Percentiles rank a stretch among this genome's conserved stretches.
phyloP scores from a whole-genome alignment of 2,888 invertebrate genomes.

The Cantharis flavilabris region DNA sequence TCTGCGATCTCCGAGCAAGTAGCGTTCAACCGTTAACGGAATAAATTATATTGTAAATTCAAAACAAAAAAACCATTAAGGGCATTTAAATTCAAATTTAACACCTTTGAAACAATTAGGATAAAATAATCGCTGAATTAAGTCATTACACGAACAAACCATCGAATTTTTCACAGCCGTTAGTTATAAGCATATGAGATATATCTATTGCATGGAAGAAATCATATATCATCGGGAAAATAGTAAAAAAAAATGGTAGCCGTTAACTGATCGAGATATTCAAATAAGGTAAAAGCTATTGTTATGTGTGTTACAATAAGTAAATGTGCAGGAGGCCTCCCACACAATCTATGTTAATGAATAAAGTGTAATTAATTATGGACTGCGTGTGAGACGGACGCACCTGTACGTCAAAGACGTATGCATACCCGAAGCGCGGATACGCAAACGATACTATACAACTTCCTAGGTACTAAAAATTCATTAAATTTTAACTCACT shows the following conservation, averaged over 20 bases:
- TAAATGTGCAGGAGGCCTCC: constrained; percentile 34
- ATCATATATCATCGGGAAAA: not conserved
- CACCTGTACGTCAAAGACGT: constrained; percentile 29
- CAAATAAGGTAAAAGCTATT: constrained; percentile 30
- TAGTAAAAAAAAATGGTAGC: constrained; percentile 21
- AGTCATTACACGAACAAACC: not conserved
- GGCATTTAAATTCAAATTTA: not conserved
- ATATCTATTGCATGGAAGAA: not conserved
- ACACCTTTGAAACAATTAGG: not conserved
- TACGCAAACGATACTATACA: constrained; percentile 14
- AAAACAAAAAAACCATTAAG: not conserved
- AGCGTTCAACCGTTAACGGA: not conserved
- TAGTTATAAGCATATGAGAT: not conserved
- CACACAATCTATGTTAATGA: constrained; percentile 33
- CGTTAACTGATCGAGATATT: constrained; percentile 31
- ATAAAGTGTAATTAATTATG: constrained; percentile 31
- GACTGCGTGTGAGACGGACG: constrained; percentile 31
- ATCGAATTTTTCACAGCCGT: not conserved
- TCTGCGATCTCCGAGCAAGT: not conserved
- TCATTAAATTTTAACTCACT: constrained; percentile 8
- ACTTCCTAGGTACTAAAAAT: constrained; percentile 13
- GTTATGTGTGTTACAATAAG: constrained; percentile 24
- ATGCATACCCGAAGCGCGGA: constrained; percentile 26
- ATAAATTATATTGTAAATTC: not conserved
- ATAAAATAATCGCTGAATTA: not conserved